Evolutionary conservation across 2,113 vertebrate species (phyloP), one percentile per base, ranked within the genome.

Genomic region (Steatornis caripensis): DNA sequence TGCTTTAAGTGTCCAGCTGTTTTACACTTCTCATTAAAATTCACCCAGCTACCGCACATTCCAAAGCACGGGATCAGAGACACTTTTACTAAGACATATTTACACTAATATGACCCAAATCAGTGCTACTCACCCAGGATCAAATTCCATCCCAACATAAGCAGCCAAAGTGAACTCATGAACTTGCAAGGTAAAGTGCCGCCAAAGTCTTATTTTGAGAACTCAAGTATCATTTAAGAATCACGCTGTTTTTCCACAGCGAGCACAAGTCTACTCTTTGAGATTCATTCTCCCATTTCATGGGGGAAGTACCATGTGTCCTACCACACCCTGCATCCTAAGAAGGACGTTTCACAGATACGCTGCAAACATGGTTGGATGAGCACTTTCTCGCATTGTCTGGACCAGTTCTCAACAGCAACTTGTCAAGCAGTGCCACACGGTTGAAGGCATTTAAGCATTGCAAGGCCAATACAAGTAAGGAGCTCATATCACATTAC

Each of bases 11-110:
- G 0, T 78, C 64, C 79, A 90, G 79, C 92, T 94, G 64, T 71
- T 92, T 93, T 90, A 89, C 55, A 37, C 76, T 74, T 19, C 57
- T 87, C 58, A 18, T 90, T 90, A 84, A 93, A 89, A 94, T 55
- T 66, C 66, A 83, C 60, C 26, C 71, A 81, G 72, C 82, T 94
- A 90, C 93, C 49, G 11, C 79, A 60, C 83, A 95, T 96, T 95
- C 90, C 93, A 80, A 46, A 85, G 64, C 75, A 34, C 29, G 36
- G 76, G 71, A 95, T 37, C 79, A 97, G 88, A 79, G 21, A 88
- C 78, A 84, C 41, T 72, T 86, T 88, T 88, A 62, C 58, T 57
- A 36, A 80, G 60, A 86, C 32, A 45, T 79, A 71, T 86, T 94
- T 87, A 84, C 75, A 65, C 8, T 11, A 45, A 87, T 64, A 79